Evolutionary conservation across 64 coral and sea anemone species (phyloP).

Genomic region (Astreopora myriophthalma): DNA sequence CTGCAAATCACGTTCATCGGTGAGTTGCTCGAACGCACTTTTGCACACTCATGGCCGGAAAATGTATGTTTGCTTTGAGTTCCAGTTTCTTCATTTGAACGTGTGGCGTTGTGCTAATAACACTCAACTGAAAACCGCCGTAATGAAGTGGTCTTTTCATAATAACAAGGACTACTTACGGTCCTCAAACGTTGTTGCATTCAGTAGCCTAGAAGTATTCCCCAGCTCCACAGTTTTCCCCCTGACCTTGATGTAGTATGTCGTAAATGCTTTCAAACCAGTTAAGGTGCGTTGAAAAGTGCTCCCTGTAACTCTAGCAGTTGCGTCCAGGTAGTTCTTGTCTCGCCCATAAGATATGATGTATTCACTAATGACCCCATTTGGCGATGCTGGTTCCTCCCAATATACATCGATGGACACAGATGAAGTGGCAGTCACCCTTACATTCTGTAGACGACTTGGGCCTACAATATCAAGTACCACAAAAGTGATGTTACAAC

Average conservation of each 20-base stretch:
- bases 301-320: not conserved
- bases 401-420: conserved; percentile 10
- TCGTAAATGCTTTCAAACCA: conserved; percentile 21
- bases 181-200: conserved; percentile 35
- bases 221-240: conserved; percentile 15
- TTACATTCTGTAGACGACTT: conserved; percentile 14
- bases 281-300: not conserved
- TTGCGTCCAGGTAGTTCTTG: not conserved
- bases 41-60: too few relatives aligned
- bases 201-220: conserved; percentile 26
- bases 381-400: not conserved
- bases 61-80: too few relatives aligned
- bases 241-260: conserved; percentile 50
- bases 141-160: too few relatives aligned
- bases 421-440: not conserved
- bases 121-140: too few relatives aligned
- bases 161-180: conserved; percentile 4
- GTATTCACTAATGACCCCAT: conserved; percentile 23
- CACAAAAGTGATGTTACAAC: too few relatives aligned
- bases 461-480: conserved; percentile 18
- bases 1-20: too few relatives aligned
- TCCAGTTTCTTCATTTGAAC: too few relatives aligned
- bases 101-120: too few relatives aligned
- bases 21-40: too few relatives aligned
- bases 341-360: conserved; percentile 14